A percentile compares a stretch with the other conserved stretches of the same genome.
Conservation (phyloP, 2,113 vertebrate species). For the Raphicerus campestris region DNA sequence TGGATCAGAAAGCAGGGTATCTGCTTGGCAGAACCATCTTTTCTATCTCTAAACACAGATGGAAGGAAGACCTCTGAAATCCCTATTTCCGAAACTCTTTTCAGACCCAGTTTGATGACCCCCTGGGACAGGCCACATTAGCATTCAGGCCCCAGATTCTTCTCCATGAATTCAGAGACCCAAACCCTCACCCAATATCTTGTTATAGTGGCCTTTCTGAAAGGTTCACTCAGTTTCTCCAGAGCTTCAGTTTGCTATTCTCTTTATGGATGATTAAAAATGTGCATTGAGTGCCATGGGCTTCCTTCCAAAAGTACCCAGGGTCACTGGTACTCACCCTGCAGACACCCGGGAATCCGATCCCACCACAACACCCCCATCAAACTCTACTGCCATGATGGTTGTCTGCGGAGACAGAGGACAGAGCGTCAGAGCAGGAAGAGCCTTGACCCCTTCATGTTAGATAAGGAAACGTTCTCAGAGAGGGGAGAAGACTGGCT, state of each 20-base stretch:
- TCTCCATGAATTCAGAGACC: not conserved
- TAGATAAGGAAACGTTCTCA: not conserved
- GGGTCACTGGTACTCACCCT: slow-evolving; percentile 79
- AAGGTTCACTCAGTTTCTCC: not conserved
- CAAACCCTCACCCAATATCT: not conserved
- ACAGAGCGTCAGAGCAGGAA: not conserved
- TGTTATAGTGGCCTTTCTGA: not conserved
- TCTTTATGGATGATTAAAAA: not conserved
- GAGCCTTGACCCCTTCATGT: not conserved
- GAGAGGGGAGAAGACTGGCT: not conserved
- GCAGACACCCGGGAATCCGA: slow-evolving; percentile 92
- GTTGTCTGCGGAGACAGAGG: slow-evolving; percentile 82
- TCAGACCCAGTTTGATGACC: not conserved
- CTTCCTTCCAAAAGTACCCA: not conserved
- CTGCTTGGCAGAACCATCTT: not conserved
- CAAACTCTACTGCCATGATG: slow-evolving; percentile 88
- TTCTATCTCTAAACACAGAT: not conserved
- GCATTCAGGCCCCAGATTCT: not conserved
- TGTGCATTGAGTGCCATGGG: too few species aligned
- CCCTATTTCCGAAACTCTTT: not conserved
- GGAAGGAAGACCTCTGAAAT: not conserved
- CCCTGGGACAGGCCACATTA: not conserved
- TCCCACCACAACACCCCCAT: slow-evolving; percentile 88
- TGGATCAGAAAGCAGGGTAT: not conserved
- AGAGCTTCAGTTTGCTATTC: not conserved